Percentiles rank a stretch among this genome's conserved stretches.
Conservation (phyloP, 53 echinoderm and acorn worm genomes). For the Holothuria leucospilota region DNA sequence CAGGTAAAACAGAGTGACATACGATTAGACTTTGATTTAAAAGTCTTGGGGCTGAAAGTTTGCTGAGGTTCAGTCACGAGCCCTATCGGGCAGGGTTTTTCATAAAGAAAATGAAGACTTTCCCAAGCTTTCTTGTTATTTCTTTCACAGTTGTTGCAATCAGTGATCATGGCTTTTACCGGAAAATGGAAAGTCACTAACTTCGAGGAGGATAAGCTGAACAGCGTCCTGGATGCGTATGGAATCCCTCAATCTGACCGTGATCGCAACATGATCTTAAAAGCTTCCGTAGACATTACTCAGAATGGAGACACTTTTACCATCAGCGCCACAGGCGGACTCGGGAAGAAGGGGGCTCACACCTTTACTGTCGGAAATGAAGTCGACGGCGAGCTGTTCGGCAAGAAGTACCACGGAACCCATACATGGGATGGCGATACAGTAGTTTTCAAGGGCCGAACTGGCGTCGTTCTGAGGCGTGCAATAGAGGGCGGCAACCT, state of each 20-base stretch:
- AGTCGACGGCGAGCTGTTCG: constrained; percentile 47
- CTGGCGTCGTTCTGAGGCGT: constrained; percentile 52
- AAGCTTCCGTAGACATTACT: constrained; percentile 15
- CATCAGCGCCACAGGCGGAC: constrained; percentile 31
- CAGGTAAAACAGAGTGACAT: no score
- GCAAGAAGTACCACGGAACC: constrained; percentile 28
- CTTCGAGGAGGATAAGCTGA: constrained; percentile 42
- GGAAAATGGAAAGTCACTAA: constrained; percentile 59
- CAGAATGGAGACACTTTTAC: constrained; percentile 37
- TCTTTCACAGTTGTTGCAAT: background rate
- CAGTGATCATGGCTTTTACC: constrained; percentile 29
- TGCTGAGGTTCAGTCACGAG: no score
- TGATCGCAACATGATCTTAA: constrained; percentile 1
- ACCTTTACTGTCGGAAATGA: constrained; percentile 55
- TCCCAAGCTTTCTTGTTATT: no score
- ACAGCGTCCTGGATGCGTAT: constrained; percentile 62
- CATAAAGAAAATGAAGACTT: no score
- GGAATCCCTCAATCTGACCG: constrained; percentile 61
- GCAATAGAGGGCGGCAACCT: constrained; percentile 72
- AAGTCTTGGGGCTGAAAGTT: no score
- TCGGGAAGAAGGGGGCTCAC: constrained; percentile 17
- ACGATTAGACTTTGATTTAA: no score
- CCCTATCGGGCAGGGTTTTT: no score
- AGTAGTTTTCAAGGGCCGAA: constrained; percentile 43
- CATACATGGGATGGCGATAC: constrained; percentile 53